These are phyloP conservation scores for Hemiscyllium ocellatum DNA, from an alignment of 2,113 vertebrate species.

Conservation along the genomic window DNA sequence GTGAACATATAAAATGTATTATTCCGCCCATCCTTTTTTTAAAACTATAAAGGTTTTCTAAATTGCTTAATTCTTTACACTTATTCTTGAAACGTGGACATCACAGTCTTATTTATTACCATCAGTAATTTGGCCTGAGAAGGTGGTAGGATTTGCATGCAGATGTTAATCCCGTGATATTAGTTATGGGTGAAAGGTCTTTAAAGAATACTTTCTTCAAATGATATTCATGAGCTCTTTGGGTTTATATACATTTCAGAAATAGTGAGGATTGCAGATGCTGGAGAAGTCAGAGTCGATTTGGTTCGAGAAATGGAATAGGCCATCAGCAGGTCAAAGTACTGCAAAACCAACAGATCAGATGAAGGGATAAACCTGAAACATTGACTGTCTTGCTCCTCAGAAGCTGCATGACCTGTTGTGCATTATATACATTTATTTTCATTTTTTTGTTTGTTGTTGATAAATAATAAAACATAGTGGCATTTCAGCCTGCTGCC, in stretches of 20 bases:
- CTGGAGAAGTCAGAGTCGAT: no score
- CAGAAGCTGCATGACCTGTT: no score
- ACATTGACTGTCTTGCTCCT: no score
- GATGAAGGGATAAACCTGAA: no score
- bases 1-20: background rate
- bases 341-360: no score
- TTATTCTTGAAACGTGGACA: background rate
- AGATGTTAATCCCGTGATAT: background rate
- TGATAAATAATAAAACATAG: background rate
- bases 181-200: background rate
- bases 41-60: background rate
- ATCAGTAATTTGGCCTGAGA: background rate
- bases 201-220: background rate
- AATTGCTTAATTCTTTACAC: background rate
- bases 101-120: background rate
- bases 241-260: background rate
- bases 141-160: background rate
- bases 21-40: background rate
- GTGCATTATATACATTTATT: background rate
- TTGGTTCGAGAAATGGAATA: no score
- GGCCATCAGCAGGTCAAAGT: no score
- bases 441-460: background rate
- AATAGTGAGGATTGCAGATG: no score
- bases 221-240: background rate
- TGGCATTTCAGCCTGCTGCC: background rate